Percentiles rank a stretch among this genome's conserved stretches.
Conservation (phyloP, 1,140 invertebrate genomes). For the Tribolium castaneum region DNA sequence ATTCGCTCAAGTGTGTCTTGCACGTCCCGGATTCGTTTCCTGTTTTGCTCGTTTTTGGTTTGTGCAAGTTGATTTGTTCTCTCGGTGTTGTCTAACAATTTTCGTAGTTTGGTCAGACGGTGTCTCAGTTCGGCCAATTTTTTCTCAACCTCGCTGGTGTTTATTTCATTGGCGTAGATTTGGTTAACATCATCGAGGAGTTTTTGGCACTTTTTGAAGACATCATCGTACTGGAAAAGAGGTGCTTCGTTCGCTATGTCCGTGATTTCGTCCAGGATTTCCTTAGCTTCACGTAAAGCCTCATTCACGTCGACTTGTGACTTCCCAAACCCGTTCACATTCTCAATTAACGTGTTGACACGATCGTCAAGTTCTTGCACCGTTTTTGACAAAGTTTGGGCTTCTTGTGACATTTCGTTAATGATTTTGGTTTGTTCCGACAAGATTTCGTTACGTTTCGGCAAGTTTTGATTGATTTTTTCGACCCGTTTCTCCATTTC, state of each 20-base stretch:
- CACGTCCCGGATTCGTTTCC: slow-evolving; percentile 38
- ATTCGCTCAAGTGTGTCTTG: slow-evolving; percentile 37
- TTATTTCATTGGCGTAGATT: slow-evolving; percentile 37
- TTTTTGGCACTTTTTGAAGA: slow-evolving; percentile 48
- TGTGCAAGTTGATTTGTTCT: slow-evolving; percentile 28
- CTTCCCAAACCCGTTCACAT: slow-evolving; percentile 56
- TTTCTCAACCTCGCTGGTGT: slow-evolving; percentile 29
- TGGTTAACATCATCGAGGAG: slow-evolving; percentile 44
- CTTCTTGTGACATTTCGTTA: background rate
- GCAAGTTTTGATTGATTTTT: slow-evolving; percentile 23
- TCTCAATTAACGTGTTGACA: slow-evolving; percentile 47
- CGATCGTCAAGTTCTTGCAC: slow-evolving; percentile 56
- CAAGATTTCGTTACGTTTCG: slow-evolving; percentile 30
- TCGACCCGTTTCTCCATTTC: slow-evolving; percentile 26
- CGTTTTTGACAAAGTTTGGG: background rate
- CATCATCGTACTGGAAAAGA: slow-evolving; percentile 34
- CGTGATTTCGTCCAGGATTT: slow-evolving; percentile 53
- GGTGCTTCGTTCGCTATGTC: slow-evolving; percentile 44
- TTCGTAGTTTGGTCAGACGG: slow-evolving; percentile 48
- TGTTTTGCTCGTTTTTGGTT: slow-evolving; percentile 50
- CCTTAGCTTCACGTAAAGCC: slow-evolving; percentile 51
- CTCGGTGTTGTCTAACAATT: background rate
- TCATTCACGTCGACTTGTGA: slow-evolving; percentile 52
- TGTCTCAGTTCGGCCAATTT: slow-evolving; percentile 49
- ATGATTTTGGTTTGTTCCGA: background rate